These are phyloP conservation scores for Chaetogeoica ovagalla DNA, from an alignment of 2,888 invertebrate species.

Conservation along the genomic window DNA sequence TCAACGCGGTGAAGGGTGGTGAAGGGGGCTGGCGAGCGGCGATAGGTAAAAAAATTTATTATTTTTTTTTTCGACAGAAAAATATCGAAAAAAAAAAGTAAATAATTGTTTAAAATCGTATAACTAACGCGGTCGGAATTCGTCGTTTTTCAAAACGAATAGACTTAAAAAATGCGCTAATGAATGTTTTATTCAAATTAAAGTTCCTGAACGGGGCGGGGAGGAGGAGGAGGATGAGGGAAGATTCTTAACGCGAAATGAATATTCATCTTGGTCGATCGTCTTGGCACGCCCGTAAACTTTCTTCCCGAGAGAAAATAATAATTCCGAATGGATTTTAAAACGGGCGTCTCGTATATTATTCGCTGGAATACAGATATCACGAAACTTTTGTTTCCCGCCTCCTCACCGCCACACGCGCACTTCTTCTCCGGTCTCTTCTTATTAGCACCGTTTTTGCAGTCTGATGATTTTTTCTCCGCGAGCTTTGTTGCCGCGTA, in stretches of 20 bases:
- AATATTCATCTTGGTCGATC: slow-evolving; percentile 52
- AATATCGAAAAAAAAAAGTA: background rate
- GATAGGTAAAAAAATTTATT: background rate
- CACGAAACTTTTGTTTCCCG: slow-evolving; percentile 41
- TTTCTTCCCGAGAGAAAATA: slow-evolving; percentile 50
- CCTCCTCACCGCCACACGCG: background rate
- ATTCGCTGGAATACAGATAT: slow-evolving; percentile 50
- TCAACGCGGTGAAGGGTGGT: no score
- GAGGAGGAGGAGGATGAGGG: background rate
- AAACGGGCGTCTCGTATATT: slow-evolving; percentile 49
- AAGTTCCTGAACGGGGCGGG: slow-evolving; percentile 9
- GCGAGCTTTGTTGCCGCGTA: slow-evolving; percentile 27
- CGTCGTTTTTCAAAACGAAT: slow-evolving; percentile 34
- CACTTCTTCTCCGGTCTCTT: background rate
- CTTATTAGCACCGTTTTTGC: slow-evolving; percentile 44
- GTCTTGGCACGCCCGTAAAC: slow-evolving; percentile 47
- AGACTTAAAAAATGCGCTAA: slow-evolving; percentile 49
- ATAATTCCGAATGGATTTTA: slow-evolving; percentile 53
- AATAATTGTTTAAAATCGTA: background rate
- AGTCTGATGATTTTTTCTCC: slow-evolving; percentile 48
- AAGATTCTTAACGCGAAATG: slow-evolving; percentile 45
- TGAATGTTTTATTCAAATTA: slow-evolving; percentile 53
- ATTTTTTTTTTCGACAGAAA: background rate
- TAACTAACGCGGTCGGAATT: slow-evolving; percentile 29
- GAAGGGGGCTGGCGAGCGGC: no score